Evolutionary conservation across 2,888 invertebrate genomes (phyloP).

Genomic region (Tetramorium bicarinatum): DNA sequence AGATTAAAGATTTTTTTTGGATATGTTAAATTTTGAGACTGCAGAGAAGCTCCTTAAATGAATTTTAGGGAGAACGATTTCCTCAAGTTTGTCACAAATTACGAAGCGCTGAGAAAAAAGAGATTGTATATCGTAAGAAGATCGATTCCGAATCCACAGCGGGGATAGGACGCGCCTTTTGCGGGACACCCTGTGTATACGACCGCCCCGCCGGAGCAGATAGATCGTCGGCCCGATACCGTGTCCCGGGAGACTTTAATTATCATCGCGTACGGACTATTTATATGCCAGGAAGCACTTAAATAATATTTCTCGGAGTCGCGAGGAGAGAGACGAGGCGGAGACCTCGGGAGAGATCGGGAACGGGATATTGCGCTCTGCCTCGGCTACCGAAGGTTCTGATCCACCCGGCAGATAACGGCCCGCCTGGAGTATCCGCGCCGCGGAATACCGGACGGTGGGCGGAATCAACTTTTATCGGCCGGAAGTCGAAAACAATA

Average conservation of each 20-base stretch:
- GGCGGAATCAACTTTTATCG: constrained; percentile 84
- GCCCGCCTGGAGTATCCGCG: constrained; percentile 42
- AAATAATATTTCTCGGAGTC: constrained; percentile 85
- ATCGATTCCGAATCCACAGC: not conserved
- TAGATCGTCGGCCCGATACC: constrained; percentile 78
- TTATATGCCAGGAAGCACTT: constrained; percentile 86
- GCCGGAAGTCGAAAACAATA: constrained; percentile 84
- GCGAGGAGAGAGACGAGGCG: constrained; percentile 64
- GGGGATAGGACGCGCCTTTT: constrained; percentile 24
- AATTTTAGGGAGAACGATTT: not conserved
- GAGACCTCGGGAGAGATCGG: constrained; percentile 78
- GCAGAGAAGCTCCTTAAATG: not conserved
- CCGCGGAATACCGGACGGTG: constrained; percentile 71
- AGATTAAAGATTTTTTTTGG: not conserved
- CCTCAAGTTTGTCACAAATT: not conserved
- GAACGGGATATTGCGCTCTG: constrained; percentile 78
- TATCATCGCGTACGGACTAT: constrained; percentile 84
- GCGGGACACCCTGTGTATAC: constrained; percentile 52
- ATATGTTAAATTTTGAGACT: not conserved
- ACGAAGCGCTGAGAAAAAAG: not conserved
- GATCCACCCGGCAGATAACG: constrained; percentile 79
- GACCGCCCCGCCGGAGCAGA: constrained; percentile 72
- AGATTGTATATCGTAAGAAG: not conserved
- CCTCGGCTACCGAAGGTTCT: constrained; percentile 74
- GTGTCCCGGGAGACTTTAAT: constrained; percentile 82